Evolutionary conservation across 2,113 vertebrate genomes (phyloP), one percentile per base, ranked within the genome.

Genomic region (Brachypodius melanocephalos): DNA sequence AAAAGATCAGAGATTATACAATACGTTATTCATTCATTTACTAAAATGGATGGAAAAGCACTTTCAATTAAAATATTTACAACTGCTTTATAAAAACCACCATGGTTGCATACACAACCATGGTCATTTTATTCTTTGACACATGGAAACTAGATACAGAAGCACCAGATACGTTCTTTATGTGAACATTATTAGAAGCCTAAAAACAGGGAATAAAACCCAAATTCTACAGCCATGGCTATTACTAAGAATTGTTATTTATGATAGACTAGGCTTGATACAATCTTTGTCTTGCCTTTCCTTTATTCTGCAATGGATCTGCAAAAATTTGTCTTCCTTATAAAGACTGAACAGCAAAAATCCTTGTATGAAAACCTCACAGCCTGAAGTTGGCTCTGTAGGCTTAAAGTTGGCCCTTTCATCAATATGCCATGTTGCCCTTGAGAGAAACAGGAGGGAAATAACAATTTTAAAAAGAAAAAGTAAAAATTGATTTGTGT

Each of bases 21-120:
- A 98, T 98, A 98, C 97, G 86, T 98, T 96, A 99, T 99, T 99
- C 98, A 99, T 98, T 90, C 85, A 91, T 94, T 93, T 95, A 91
- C 82, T 88, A 94, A 94, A 97, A 96, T 86, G 85, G 62, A 79
- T 84, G 78, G 89, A 90, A 92, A 93, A 95, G 58, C 65, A 84
- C 89, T 92, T 95, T 95, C 69, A 74, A 84, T 96, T 95, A 96
- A 88, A 90, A 81, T 67, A 92, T 38, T 81, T 88, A 75, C 36
- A 91, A 86, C 42, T 88, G 36, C 9, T 52, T 92, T 42, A 92
- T 38, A 91, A 95, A 89, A 81, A 77, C 42, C 48, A 55, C 24
- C 51, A 71, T 26, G 67, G 83, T 84, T 76, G 24, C n/a, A 72
- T n/a, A 36, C 65, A 87, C 20, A 67, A 63, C 48, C 43, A 29